phyloP scores from a whole-genome alignment of 2,888 invertebrate species.

The Scaptomyza reducta region DNA sequence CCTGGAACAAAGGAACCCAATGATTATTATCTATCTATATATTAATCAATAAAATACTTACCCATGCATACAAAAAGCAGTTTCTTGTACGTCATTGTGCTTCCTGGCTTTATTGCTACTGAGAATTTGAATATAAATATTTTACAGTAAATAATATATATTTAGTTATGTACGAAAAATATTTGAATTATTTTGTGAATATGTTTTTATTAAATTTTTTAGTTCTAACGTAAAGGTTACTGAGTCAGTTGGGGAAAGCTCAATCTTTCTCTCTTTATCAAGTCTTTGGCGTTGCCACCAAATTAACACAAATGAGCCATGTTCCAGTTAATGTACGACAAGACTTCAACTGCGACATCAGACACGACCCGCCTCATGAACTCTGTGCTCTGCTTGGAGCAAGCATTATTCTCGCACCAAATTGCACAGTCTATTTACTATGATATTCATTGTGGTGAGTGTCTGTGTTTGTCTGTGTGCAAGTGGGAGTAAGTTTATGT shows the following conservation, averaged over 20 bases:
- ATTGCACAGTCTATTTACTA: conserved; percentile 41
- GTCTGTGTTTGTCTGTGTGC: conserved; percentile 8
- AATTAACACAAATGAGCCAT: conserved; percentile 51
- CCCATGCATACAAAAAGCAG: conserved; percentile 69
- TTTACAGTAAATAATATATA: background rate
- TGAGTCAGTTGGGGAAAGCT: conserved; percentile 5
- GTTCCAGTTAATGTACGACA: conserved; percentile 38
- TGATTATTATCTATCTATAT: too few species aligned
- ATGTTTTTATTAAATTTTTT: background rate
- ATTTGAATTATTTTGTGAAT: background rate
- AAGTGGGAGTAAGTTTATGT: conserved; percentile 14
- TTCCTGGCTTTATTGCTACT: conserved; percentile 8
- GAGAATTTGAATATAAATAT: conserved; percentile 28
- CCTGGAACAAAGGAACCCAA: conserved; percentile 85
- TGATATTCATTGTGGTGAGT: conserved; percentile 29
- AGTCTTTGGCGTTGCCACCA: conserved; percentile 19
- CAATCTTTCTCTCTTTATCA: conserved; percentile 11
- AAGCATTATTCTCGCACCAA: conserved; percentile 39
- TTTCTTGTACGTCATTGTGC: conserved; percentile 59
- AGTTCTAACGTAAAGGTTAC: conserved; percentile 28
- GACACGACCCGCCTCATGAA: conserved; percentile 27
- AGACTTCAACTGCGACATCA: conserved; percentile 16
- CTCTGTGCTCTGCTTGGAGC: conserved; percentile 10
- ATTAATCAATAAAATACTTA: conserved; percentile 22
- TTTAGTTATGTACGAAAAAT: background rate